Base-by-base conservation (phyloP, 2,113 vertebrate species). In the Leptobrachium leishanense region DNA sequence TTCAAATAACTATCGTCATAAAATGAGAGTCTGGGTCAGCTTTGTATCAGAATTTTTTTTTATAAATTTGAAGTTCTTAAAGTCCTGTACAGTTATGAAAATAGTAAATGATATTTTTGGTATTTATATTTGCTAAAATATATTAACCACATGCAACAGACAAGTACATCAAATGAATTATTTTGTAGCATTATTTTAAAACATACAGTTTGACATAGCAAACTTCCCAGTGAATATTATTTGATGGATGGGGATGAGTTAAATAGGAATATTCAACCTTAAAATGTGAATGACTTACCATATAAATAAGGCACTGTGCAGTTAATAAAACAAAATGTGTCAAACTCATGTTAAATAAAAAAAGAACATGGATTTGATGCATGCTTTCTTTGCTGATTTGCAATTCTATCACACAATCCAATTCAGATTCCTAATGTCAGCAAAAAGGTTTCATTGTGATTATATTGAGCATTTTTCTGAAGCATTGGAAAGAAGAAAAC, bases 261-360 rank as follows among this genome's bases (percentile, higher is more conserved):
- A 55, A 43, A 68, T 64, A 69, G 46, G 40, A 68, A 76, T 76
- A 53, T 69, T 50, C 40, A 69, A 65, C 6, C 15, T 39, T 76
- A 65, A 50, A 9, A n/a, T 76, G 65, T 76, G 75, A 69, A 76
- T 76, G 66, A 57, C 43, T 76, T 76, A 57, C 66, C 75, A 76
- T 76, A 76, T 15, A 76, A 76, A 76, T 76, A 53, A 76, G 66
- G 75, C 11, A 31, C 6, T 59, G 31, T 15, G 43, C 74, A 20
- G 64, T 59, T 76, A 68, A 68, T 50, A 76, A 68, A 76, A 68
- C 73, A 65, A 75, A 75, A 75, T 65, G 40, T 75, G 66, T 59
- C 53, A 68, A 76, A 68, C 57, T n/a, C 65, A 76, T 54, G 40
- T 40, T 12, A 50, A 44, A 69, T 12, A 50, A 44, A 69, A n/a